Evolutionary conservation across 2,888 invertebrate species (phyloP), one percentile per base, ranked within the genome.

Genomic region (Drosophila demipolita): DNA sequence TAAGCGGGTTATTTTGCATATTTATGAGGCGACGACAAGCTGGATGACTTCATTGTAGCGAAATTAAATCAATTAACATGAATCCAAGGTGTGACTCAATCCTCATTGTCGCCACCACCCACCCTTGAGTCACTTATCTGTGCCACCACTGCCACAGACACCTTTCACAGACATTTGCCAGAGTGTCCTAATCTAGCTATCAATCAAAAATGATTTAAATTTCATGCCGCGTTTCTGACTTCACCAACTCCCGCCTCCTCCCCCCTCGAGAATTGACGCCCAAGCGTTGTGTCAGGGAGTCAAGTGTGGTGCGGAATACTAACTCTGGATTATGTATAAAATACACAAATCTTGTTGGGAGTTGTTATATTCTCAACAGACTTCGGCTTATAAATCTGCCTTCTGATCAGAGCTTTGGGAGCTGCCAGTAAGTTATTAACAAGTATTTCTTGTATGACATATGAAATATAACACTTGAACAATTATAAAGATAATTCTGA

Each of bases 181-280:
- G 52, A 36, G 73, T 23, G 65, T 66, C 40, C 23, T 91, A 90
- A 91, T 91, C 91, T 83, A 62, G 80, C 90, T 88, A 91, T 91
- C 91, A 90, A 91, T 91, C 91, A 90, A 90, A 90, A 91, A 85
- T 91, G 85, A 91, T 91, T 91, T 90, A 82, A 91, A 90, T 90
- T 91, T 86, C 83, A 83, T 83, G 80, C 82, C 78, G 80, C 81
- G 79, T 80, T 66, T 69, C 84, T 69, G 15, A 45, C 54, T 38
- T 17, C 17, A 3, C 38, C 68, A 20, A 20, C 20, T 32, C 45
- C 53, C 59, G 59, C 59, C n/a, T 45, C 36, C 32, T 55, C 1
- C 33, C 26, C n/a, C 33, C 0, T 9, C 3, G 32, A 50, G 20
- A 49, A 15, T 42, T 45, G 48, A 38, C 42, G 9, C 59, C 67